Evolutionary conservation across 2,797 vertebrate genomes (phyloP), one percentile per base, ranked within the genome.

Genomic region (Anomalospiza imberbis): DNA sequence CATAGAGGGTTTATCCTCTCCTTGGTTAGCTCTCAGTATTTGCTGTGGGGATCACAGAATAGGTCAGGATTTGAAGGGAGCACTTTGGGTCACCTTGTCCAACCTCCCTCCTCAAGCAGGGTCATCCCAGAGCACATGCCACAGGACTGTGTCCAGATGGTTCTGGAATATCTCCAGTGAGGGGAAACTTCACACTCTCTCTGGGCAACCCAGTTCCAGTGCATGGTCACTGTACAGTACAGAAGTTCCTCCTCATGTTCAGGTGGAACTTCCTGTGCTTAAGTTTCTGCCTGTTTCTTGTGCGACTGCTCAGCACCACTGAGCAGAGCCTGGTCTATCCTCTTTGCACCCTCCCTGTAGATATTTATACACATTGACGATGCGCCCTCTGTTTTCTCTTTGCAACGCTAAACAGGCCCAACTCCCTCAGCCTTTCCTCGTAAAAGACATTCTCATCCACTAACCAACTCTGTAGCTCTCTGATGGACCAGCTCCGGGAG

Each of bases 11-110:
- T 54, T 9, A 38, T 9, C 13, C 31, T 66, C 61, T 66, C 16
- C 34, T 34, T 0, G 0, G 31, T 17, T 40, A 25, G 24, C 6
- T 62, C 9, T 34, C 25, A 36, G 28, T 7, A 9, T 21, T 26
- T 48, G 54, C 62, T 55, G 25, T 13, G 7, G 66, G 34, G 78
- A 38, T 54, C 40, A 84, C 13, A 36, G 47, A 60, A 54, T 6
- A 4, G 7, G 12, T 36, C 26, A 54, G 26, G 45, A n/a, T 1
- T 42, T 40, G 34, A 77, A 77, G 18, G n/a, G 15, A 47, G 21
- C 9, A 65, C 5, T 34, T 10, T 24, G 31, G 25, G 21, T 31
- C 38, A 53, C 13, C 18, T 53, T 26, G 58, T 60, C 40, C 53
- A 66, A 15, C 8, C 38, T 65, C n/a, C 5, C 40, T 51, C 38